Conservation (phyloP, 2,888 invertebrate genomes). For the Neoscelio sp. region DNA sequence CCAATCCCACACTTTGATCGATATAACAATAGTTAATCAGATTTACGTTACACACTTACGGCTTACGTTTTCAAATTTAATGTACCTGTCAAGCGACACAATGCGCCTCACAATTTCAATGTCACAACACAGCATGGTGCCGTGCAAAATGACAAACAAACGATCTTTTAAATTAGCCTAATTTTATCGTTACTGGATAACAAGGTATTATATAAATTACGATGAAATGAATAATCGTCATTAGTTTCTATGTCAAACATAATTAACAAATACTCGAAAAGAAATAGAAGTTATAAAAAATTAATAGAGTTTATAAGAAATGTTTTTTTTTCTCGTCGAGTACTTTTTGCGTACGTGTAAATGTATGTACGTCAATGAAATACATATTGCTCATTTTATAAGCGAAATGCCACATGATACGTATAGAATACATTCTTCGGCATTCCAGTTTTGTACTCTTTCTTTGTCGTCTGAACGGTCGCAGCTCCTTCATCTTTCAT, state of each 20-base stretch:
- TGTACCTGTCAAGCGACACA: slow-evolving; percentile 41
- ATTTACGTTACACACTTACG: slow-evolving; percentile 16
- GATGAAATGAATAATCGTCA: no score
- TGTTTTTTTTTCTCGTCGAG: no score
- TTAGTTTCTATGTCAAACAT: no score
- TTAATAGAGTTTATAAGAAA: no score
- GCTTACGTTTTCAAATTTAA: slow-evolving; percentile 25
- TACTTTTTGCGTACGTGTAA: no score
- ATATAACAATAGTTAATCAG: slow-evolving; percentile 36
- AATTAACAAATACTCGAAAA: no score
- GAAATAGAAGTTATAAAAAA: no score
- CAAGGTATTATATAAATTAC: not conserved
- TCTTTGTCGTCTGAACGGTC: slow-evolving; percentile 56
- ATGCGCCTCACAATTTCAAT: slow-evolving; percentile 20
- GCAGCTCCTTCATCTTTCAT: slow-evolving; percentile 48
- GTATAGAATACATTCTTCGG: slow-evolving; percentile 42
- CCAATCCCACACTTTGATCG: slow-evolving; percentile 9
- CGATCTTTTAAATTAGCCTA: slow-evolving; percentile 13
- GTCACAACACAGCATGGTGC: slow-evolving; percentile 39
- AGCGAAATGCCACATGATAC: slow-evolving; percentile 11
- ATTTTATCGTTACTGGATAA: slow-evolving; percentile 6
- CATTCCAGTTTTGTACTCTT: slow-evolving; percentile 42
- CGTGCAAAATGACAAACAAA: slow-evolving; percentile 25
- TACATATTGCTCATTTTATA: slow-evolving; percentile 9
- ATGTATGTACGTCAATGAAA: slow-evolving; percentile 1